phyloP scores from a whole-genome alignment of 2,888 invertebrate genomes.

The Axea sp. region DNA sequence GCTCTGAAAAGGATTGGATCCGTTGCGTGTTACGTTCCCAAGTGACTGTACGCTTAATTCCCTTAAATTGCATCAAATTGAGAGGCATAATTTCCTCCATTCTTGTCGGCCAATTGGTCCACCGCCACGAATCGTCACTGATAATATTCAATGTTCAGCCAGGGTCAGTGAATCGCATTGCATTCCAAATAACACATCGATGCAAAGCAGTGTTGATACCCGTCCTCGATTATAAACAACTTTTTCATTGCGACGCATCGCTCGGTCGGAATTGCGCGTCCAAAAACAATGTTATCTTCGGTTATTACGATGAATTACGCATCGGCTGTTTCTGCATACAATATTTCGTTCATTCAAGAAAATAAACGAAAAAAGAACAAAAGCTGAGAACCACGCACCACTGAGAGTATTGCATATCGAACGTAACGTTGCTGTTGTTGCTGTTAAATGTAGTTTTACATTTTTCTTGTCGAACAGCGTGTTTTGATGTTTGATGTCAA shows the following conservation, averaged over 20 bases:
- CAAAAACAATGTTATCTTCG: too few relatives aligned
- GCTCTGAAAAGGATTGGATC: conserved; percentile 36
- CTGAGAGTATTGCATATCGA: too few relatives aligned
- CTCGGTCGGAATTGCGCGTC: background rate
- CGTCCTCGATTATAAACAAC: conserved; percentile 11
- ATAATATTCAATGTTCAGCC: conserved; percentile 68
- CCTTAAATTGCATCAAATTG: conserved; percentile 76
- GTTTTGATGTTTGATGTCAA: too few relatives aligned
- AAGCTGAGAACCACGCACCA: too few relatives aligned
- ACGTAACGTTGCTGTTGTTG: too few relatives aligned
- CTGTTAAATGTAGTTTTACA: too few relatives aligned
- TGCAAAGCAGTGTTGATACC: background rate
- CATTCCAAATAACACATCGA: conserved; percentile 40
- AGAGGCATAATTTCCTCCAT: conserved; percentile 76
- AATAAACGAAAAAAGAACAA: too few relatives aligned
- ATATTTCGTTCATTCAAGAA: too few relatives aligned
- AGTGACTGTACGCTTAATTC: conserved; percentile 71
- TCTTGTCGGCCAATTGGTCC: conserved; percentile 73
- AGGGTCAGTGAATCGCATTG: conserved; percentile 65
- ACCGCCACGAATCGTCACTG: conserved; percentile 66
- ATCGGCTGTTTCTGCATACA: too few relatives aligned
- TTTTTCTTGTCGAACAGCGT: too few relatives aligned
- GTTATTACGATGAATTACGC: too few relatives aligned
- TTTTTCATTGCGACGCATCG: conserved; percentile 4
- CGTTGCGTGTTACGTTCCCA: conserved; percentile 50